Conservation (phyloP, 2,113 vertebrate genomes). For the Gambusia holbrooki region DNA sequence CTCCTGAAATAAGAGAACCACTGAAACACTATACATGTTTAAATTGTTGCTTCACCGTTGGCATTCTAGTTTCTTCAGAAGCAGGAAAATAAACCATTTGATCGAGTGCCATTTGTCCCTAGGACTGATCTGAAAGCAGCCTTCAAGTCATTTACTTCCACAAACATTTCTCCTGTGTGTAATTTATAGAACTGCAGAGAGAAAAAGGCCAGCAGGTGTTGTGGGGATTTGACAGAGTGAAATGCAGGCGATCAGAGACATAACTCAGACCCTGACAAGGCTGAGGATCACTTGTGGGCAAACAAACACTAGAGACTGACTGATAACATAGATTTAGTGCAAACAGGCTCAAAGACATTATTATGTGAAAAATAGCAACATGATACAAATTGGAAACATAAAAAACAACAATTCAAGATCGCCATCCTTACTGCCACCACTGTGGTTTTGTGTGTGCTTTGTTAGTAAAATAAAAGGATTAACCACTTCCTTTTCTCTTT, state of each 20-base stretch:
- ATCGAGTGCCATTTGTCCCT: slow-evolving; percentile 18
- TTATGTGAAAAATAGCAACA: background rate
- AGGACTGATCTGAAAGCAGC: slow-evolving; percentile 32
- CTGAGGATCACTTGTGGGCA: background rate
- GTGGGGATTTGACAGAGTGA: slow-evolving; percentile 20
- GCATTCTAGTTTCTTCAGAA: background rate
- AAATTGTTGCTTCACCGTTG: background rate
- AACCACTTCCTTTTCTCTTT: too few relatives aligned
- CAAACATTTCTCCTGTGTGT: slow-evolving; percentile 27
- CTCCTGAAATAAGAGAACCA: background rate
- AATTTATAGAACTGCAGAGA: slow-evolving; percentile 39
- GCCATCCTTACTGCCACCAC: background rate
- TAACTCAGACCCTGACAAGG: slow-evolving; percentile 1
- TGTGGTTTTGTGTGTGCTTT: background rate
- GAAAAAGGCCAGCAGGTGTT: slow-evolving; percentile 28
- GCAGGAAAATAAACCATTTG: slow-evolving; percentile 11
- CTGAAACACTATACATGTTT: background rate
- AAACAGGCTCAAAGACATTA: background rate
- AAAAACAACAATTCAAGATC: background rate
- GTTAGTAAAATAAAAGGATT: too few relatives aligned
- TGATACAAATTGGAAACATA: background rate
- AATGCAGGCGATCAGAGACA: slow-evolving; percentile 17
- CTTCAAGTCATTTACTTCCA: slow-evolving; percentile 37
- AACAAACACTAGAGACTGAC: slow-evolving; percentile 8
- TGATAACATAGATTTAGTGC: background rate